phyloP scores from a whole-genome alignment of 1,140 invertebrate species.

The Acromyrmex charruanus region DNA sequence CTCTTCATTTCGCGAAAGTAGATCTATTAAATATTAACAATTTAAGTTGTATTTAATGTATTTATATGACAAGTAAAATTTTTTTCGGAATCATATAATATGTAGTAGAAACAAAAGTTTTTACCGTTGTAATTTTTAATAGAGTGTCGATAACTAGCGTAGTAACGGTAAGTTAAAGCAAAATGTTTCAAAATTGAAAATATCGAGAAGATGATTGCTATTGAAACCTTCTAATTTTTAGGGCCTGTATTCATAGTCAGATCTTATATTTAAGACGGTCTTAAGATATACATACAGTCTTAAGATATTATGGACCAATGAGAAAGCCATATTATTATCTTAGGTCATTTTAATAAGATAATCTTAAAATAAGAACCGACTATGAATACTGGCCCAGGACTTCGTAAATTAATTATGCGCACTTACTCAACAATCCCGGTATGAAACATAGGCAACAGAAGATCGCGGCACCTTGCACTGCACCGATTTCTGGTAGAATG shows the following conservation, averaged over 20 bases:
- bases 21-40: slow-evolving; percentile 78
- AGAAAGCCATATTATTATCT: no score
- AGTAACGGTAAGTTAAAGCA: background rate
- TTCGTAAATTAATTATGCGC: slow-evolving; percentile 9
- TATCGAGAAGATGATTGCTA: background rate
- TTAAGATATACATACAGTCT: no score
- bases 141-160: background rate
- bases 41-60: no score
- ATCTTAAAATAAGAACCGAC: no score
- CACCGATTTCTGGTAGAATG: slow-evolving; percentile 94
- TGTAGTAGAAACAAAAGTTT: background rate
- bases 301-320: no score
- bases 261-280: no score
- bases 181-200: background rate
- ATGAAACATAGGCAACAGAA: slow-evolving; percentile 96
- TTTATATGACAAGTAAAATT: background rate
- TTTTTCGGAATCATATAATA: background rate
- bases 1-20: slow-evolving; percentile 85
- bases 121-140: background rate
- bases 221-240: background rate
- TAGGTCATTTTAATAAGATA: no score
- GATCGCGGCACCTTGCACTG: slow-evolving; percentile 95
- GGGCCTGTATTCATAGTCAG: no score
- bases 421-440: slow-evolving; percentile 90
- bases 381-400: background rate